A percentile compares a stretch with the other conserved stretches of the same genome.
Conservation (phyloP, 2,888 invertebrate genomes). For the Coenonympha glycerion region DNA sequence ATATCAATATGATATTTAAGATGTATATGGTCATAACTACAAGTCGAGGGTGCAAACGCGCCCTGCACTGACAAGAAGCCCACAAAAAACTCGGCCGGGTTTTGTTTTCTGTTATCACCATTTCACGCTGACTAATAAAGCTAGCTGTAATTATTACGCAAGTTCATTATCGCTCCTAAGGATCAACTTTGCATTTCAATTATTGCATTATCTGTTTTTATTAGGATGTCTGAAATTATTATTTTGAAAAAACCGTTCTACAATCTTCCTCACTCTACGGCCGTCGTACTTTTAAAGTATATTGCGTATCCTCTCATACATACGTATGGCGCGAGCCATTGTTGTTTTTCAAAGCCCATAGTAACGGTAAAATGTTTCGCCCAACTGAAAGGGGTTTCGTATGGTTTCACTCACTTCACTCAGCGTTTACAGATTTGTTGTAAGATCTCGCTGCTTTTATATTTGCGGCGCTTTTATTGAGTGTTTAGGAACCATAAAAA, state of each 20-base stretch:
- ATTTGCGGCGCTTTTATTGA: slow-evolving; percentile 60
- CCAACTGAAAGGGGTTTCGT: slow-evolving; percentile 53
- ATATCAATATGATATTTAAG: too few relatives aligned
- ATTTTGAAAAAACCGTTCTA: slow-evolving; percentile 32
- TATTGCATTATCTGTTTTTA: too few relatives aligned
- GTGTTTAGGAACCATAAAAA: slow-evolving; percentile 70
- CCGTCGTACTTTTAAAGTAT: slow-evolving; percentile 59
- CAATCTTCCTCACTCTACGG: slow-evolving; percentile 38
- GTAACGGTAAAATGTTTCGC: slow-evolving; percentile 46
- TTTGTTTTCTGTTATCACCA: too few relatives aligned
- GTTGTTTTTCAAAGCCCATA: slow-evolving; percentile 69
- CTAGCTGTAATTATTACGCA: too few relatives aligned
- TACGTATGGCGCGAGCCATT: slow-evolving; percentile 61
- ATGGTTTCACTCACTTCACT: slow-evolving; percentile 45
- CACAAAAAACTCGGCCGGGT: too few relatives aligned
- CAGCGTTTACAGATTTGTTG: slow-evolving; percentile 55
- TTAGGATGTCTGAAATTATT: too few relatives aligned
- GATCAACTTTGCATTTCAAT: too few relatives aligned
- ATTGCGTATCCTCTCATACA: slow-evolving; percentile 67
- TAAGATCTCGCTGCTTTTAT: slow-evolving; percentile 52
- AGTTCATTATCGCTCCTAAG: too few relatives aligned
- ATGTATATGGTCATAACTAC: too few relatives aligned
- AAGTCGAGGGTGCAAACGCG: too few relatives aligned
- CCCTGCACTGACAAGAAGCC: too few relatives aligned
- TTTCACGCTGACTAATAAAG: too few relatives aligned